phyloP scores from a whole-genome alignment of 2,888 invertebrate genomes.

The Orchestes rusci region DNA sequence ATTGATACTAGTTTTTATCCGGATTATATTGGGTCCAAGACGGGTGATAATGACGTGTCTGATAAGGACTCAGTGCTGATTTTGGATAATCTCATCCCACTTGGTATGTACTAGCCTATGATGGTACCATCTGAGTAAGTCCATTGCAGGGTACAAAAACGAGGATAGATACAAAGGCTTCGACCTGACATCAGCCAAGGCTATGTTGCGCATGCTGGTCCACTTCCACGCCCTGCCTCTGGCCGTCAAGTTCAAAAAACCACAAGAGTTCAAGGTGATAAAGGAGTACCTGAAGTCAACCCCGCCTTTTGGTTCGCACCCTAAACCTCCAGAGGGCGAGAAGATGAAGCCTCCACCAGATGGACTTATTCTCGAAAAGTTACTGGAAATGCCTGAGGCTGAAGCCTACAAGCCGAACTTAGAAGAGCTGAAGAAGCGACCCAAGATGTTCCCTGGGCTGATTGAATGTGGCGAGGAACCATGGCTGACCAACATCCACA shows the following conservation, averaged over 20 bases:
- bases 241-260: constrained; percentile 18
- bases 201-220: constrained; percentile 12
- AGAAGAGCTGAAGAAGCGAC: neutral
- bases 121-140: too few species aligned
- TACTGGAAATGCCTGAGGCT: constrained; percentile 2
- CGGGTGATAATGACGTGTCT: constrained; percentile 14
- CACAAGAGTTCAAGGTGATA: constrained; percentile 2
- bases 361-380: neutral
- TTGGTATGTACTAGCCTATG: too few species aligned
- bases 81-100: constrained; percentile 21
- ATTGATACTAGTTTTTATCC: constrained; percentile 19
- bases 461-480: constrained; percentile 3
- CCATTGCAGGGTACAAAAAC: constrained; percentile 16
- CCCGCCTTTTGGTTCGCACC: neutral
- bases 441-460: neutral
- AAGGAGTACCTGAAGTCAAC: constrained; percentile 4
- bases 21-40: constrained; percentile 18
- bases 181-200: constrained; percentile 16
- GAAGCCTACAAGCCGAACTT: neutral
- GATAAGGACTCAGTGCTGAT: constrained; percentile 24
- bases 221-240: constrained; percentile 17
- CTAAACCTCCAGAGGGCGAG: neutral
- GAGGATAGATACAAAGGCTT: constrained; percentile 18
- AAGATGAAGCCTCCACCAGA: neutral
- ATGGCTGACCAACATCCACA: constrained; percentile 11